phyloP scores from a whole-genome alignment of 2,888 invertebrate species.

The Schrankia costaestrigalis region DNA sequence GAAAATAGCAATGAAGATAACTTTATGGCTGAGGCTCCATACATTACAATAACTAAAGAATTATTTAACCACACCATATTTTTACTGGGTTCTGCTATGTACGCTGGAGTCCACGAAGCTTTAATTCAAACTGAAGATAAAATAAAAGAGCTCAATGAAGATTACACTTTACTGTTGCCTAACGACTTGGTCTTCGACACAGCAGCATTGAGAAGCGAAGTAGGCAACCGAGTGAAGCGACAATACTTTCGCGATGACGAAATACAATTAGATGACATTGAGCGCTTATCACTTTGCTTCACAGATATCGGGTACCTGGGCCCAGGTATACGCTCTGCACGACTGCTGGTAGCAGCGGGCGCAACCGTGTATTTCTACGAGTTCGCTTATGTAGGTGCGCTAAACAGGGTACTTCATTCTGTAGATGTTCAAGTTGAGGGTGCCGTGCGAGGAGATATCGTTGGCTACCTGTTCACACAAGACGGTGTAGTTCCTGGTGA shows the following conservation, averaged over 20 bases:
- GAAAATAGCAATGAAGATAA: constrained; percentile 33
- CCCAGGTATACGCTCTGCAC: constrained; percentile 50
- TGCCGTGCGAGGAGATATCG: constrained; percentile 77
- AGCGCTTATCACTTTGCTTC: constrained; percentile 43
- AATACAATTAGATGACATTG: constrained; percentile 34
- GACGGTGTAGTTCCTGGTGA: constrained; percentile 26
- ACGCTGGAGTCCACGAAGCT: constrained; percentile 53
- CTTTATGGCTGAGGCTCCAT: constrained; percentile 51
- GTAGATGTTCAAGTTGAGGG: constrained; percentile 56
- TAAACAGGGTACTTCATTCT: constrained; percentile 66
- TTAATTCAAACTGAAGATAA: constrained; percentile 34
- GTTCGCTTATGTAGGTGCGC: constrained; percentile 73
- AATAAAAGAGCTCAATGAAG: constrained; percentile 40
- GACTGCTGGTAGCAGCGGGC: constrained; percentile 45
- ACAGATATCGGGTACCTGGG: constrained; percentile 57
- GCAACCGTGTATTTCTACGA: constrained; percentile 79
- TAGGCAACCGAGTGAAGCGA: constrained; percentile 37
- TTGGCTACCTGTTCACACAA: constrained; percentile 73
- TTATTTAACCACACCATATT: constrained; percentile 41
- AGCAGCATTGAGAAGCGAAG: constrained; percentile 22
- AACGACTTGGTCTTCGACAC: constrained; percentile 49
- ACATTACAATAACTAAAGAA: constrained; percentile 40
- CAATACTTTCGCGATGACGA: constrained; percentile 49
- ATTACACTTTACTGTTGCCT: constrained; percentile 45
- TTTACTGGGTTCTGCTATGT: constrained; percentile 56